Base-by-base conservation (phyloP, 2,797 vertebrate genomes). In the Cryptoprocta ferox region DNA sequence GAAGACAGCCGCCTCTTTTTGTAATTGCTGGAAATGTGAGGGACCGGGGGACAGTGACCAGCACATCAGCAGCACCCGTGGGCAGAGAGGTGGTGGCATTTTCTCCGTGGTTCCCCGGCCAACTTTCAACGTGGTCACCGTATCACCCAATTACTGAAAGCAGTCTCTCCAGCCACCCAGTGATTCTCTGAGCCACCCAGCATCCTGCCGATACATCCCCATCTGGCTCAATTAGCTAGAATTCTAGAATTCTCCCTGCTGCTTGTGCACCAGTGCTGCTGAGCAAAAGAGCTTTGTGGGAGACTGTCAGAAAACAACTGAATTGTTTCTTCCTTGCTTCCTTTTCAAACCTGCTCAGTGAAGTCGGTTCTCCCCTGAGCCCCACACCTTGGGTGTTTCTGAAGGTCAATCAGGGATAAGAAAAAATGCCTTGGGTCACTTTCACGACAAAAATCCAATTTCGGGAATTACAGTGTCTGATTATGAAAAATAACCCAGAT, bases 341-440 rank as follows among this genome's bases (percentile, higher is more conserved):
- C 42, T 83, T 66, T 81, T 59, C 35, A 88, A 70, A 65, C 35
- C 65, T 76, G 9, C 48, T 48, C 1, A 0, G 26, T 19, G 81
- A 6, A 24, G 24, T 45, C 26, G 50, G 5, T 37, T 83, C n/a
- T 65, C 18, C 16, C 42, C 32, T 2, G 53, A 21, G 19, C 53
- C 19, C 53, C 0, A 19, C 2, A 12, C 2, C 61, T 19, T 30
- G 37, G 56, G 53, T 70, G 48, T 53, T 70, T 70, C 32, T 11
- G 18, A 21, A 73, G 37, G 45, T 71, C 53, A 53, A 37, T 39
- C 45, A 15, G 30, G 81, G 56, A 88, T 26, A 68, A 63, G 66
- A 42, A 50, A 95, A 95, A 87, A 91, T 53, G 56, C 28, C n/a
- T 50, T 30, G 39, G 30, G 61, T 48, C 94, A 50, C 66, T 87